These are phyloP conservation scores for Phataginus tricuspis DNA, from an alignment of 2,797 vertebrate species.

Conservation along the genomic window DNA sequence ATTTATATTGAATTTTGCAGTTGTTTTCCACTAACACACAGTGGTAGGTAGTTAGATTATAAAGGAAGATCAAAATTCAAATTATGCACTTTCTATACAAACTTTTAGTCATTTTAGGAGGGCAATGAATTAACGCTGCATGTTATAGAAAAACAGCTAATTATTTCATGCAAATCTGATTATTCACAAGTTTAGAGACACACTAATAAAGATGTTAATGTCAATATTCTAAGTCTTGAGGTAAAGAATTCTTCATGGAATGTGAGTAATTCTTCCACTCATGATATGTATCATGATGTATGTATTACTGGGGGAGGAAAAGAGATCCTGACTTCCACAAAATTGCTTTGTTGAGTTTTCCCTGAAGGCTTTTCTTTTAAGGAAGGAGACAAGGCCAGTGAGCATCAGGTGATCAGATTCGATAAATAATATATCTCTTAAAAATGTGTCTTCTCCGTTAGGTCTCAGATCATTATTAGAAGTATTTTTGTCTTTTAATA, in stretches of 20 bases:
- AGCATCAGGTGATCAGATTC: not conserved
- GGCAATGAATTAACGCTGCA: not conserved
- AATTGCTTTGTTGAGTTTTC: slow-evolving; percentile 22
- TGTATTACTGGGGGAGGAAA: not conserved
- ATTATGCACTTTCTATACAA: not conserved
- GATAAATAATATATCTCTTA: not conserved
- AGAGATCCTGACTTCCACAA: not conserved
- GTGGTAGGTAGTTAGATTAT: not conserved
- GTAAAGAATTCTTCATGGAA: not conserved
- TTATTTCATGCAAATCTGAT: not conserved
- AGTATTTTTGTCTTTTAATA: slow-evolving; percentile 31
- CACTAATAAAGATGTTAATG: not conserved
- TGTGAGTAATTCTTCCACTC: not conserved
- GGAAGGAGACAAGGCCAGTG: slow-evolving; percentile 23
- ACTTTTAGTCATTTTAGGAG: slow-evolving; percentile 6
- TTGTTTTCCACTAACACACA: not conserved
- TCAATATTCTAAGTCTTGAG: slow-evolving; percentile 15
- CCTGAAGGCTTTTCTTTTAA: slow-evolving; percentile 41
- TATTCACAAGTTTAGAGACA: not conserved
- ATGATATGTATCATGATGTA: not conserved
- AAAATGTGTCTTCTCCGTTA: slow-evolving; percentile 28
- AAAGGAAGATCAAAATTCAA: slow-evolving; percentile 7
- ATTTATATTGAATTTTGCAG: not conserved
- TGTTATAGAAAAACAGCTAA: not conserved
- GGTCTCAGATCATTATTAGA: slow-evolving; percentile 9